Evolutionary conservation across 2,888 invertebrate genomes (phyloP).

Genomic region (Agapostemon virescens): DNA sequence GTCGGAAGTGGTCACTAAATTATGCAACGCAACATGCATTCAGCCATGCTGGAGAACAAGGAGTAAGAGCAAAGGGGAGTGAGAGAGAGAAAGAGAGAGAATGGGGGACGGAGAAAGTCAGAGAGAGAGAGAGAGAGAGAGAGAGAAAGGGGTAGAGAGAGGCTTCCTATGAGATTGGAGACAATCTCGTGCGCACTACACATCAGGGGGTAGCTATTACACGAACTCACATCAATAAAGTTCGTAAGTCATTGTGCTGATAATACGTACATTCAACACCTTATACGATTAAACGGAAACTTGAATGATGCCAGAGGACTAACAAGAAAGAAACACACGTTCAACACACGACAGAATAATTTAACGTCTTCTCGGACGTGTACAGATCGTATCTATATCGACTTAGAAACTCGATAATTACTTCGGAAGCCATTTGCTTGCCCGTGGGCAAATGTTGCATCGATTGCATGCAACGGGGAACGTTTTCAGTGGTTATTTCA

Average conservation of each 20-base stretch:
- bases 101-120: neutral
- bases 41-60: conserved; percentile 39
- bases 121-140: conserved; percentile 18
- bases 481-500: neutral
- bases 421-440: conserved; percentile 1
- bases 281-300: conserved; percentile 17
- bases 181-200: conserved; percentile 63
- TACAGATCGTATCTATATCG: conserved; percentile 2
- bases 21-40: conserved; percentile 69
- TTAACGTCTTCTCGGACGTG: neutral
- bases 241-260: conserved; percentile 25
- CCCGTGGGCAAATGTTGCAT: neutral
- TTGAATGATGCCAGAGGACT: neutral
- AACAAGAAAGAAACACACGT: conserved; percentile 9
- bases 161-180: conserved; percentile 60
- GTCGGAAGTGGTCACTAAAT: conserved; percentile 69
- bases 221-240: conserved; percentile 35
- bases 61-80: conserved; percentile 28
- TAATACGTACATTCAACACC: conserved; percentile 26
- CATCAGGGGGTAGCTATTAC: conserved; percentile 34
- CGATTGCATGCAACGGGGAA: neutral
- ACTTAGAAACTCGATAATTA: conserved; percentile 2
- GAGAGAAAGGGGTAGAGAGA: neutral
- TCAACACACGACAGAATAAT: neutral
- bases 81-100: conserved; percentile 29